Evolutionary conservation across 2,113 vertebrate species (phyloP).

Genomic region (Dendropsophus ebraccatus): DNA sequence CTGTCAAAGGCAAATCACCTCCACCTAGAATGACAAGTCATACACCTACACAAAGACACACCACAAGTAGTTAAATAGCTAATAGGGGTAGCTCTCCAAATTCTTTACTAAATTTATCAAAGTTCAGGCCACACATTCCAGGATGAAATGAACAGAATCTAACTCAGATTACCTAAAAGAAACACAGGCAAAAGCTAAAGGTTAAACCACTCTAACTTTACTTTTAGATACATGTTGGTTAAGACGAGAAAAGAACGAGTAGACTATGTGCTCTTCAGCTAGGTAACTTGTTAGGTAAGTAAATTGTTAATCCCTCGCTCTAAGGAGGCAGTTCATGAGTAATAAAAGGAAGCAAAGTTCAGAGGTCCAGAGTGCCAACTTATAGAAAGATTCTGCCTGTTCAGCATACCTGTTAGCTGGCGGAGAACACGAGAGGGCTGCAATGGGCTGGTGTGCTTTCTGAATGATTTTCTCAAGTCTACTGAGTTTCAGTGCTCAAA

Average conservation of each 20-base stretch:
- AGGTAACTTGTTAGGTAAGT: background rate
- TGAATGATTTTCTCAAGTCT: slow-evolving; percentile 52
- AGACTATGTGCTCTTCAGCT: slow-evolving; percentile 6
- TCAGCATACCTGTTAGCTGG: slow-evolving; percentile 56
- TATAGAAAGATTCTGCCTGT: slow-evolving; percentile 66
- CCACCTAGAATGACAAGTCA: background rate
- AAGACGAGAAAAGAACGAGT: slow-evolving; percentile 11
- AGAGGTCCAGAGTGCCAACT: slow-evolving; percentile 48
- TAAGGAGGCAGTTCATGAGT: background rate
- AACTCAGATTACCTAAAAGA: slow-evolving; percentile 1
- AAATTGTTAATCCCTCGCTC: background rate
- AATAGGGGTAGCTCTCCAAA: background rate
- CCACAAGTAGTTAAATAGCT: slow-evolving; percentile 8
- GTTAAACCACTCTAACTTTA: slow-evolving; percentile 14
- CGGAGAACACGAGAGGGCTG: slow-evolving; percentile 61
- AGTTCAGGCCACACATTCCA: slow-evolving; percentile 41
- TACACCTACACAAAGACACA: background rate
- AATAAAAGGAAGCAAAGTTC: slow-evolving; percentile 61
- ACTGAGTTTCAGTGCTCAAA: slow-evolving; percentile 61
- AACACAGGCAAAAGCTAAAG: slow-evolving; percentile 9
- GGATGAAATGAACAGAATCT: background rate
- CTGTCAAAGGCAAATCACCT: background rate
- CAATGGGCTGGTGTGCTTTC: slow-evolving; percentile 52
- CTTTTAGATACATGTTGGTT: slow-evolving; percentile 2
- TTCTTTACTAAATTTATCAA: slow-evolving; percentile 23